These are phyloP conservation scores for Eustalomyia histrio DNA, from an alignment of 2,888 invertebrate genomes.

Conservation along the genomic window DNA sequence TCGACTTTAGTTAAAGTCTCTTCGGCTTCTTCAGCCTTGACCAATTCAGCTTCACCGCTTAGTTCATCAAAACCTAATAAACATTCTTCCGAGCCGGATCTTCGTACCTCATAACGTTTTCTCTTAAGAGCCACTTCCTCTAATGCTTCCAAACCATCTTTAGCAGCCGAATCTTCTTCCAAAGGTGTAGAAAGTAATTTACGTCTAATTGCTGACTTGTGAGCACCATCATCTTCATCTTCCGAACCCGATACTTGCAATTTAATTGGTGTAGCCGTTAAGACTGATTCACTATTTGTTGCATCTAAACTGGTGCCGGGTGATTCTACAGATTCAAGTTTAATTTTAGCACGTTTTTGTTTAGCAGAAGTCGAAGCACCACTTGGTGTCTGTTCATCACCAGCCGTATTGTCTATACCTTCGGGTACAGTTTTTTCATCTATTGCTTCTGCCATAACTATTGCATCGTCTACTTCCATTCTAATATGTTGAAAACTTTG, in stretches of 20 bases:
- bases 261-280: conserved; percentile 63
- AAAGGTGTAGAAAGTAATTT: conserved; percentile 53
- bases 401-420: conserved; percentile 17
- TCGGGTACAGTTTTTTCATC: conserved; percentile 57
- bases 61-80: conserved; percentile 68
- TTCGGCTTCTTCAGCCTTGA: conserved; percentile 53
- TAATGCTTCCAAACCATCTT: conserved; percentile 50
- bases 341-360: conserved; percentile 58
- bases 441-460: conserved; percentile 54
- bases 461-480: conserved; percentile 72
- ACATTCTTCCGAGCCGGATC: conserved; percentile 67
- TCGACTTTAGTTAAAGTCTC: neutral
- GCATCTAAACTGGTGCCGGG: conserved; percentile 30
- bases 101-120: conserved; percentile 63
- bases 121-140: conserved; percentile 61
- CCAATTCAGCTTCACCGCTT: conserved; percentile 66
- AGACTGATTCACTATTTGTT: conserved; percentile 54
- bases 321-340: conserved; percentile 56
- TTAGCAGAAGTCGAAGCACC: conserved; percentile 42
- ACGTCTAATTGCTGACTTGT: conserved; percentile 46
- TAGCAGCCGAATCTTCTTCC: conserved; percentile 34
- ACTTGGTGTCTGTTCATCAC: conserved; percentile 43
- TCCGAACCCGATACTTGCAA: conserved; percentile 64
- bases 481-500: conserved; percentile 72
- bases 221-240: conserved; percentile 47